Evolutionary conservation across 1,140 invertebrate species (phyloP).

Genomic region (Cyphomyrmex costatus): DNA sequence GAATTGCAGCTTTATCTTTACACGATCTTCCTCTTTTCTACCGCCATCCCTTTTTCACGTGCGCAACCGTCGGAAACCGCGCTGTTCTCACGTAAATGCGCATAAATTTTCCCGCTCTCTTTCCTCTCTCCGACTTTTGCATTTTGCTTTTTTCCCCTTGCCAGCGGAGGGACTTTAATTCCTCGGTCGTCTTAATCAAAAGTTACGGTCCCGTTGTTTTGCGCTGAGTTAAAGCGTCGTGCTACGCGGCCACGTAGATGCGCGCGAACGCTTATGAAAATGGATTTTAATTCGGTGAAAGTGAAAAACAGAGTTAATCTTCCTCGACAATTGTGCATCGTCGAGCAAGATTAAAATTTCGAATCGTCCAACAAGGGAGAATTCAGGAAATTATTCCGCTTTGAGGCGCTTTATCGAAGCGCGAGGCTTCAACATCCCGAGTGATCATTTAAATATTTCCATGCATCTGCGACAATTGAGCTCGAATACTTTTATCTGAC

Average conservation of each 20-base stretch:
- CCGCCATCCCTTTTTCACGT: neutral
- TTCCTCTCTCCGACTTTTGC: neutral
- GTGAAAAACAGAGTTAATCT: conserved; percentile 69
- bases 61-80: conserved; percentile 50
- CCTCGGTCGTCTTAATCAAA: conserved; percentile 74
- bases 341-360: conserved; percentile 52
- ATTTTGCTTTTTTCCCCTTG: neutral
- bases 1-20: conserved; percentile 49
- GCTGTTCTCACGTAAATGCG: conserved; percentile 62
- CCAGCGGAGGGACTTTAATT: conserved; percentile 65
- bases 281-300: conserved; percentile 73
- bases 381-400: conserved; percentile 37
- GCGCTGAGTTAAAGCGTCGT: conserved; percentile 65
- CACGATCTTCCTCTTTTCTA: conserved; percentile 22
- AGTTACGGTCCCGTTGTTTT: conserved; percentile 73
- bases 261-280: conserved; percentile 66
- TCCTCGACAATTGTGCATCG: conserved; percentile 30
- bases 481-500: neutral
- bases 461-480: conserved; percentile 1
- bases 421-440: conserved; percentile 18
- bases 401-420: conserved; percentile 13
- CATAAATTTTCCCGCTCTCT: conserved; percentile 48
- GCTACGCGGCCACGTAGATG: conserved; percentile 14
- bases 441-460: conserved; percentile 39
- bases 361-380: conserved; percentile 10